Evolutionary conservation across 2,888 invertebrate genomes (phyloP).

Genomic region (Arge pagana): DNA sequence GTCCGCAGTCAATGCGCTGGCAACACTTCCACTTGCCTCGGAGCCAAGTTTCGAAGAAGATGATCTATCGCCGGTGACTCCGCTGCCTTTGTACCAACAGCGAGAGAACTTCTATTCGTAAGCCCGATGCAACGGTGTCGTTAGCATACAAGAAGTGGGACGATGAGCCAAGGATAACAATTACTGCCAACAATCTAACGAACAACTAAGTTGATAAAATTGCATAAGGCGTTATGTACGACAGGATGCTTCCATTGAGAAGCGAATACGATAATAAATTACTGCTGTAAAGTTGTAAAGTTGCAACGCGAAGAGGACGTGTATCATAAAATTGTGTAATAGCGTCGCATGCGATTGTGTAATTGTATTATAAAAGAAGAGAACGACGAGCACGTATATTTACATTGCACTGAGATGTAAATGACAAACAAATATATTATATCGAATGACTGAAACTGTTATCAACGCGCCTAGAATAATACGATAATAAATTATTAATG

Average conservation of each 20-base stretch:
- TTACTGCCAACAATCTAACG: constrained; percentile 8
- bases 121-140: constrained; percentile 23
- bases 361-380: constrained; percentile 13
- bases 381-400: constrained; percentile 8
- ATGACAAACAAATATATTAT: not conserved
- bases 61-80: constrained; percentile 75
- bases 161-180: constrained; percentile 8
- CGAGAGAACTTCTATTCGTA: constrained; percentile 78
- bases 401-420: not conserved
- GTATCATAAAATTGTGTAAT: constrained; percentile 17
- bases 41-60: constrained; percentile 68
- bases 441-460: constrained; percentile 12
- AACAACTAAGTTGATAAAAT: too few relatives aligned
- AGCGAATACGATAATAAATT: too few relatives aligned
- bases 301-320: constrained; percentile 1
- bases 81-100: constrained; percentile 84
- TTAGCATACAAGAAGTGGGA: not conserved
- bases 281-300: not conserved
- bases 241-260: too few relatives aligned
- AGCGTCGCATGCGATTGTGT: constrained; percentile 2
- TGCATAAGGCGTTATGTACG: too few relatives aligned
- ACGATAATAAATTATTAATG: not conserved
- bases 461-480: constrained; percentile 1
- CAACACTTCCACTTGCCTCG: constrained; percentile 66
- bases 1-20: constrained; percentile 74